Conservation (phyloP, 1,140 invertebrate species). For the Magallana angulata region DNA sequence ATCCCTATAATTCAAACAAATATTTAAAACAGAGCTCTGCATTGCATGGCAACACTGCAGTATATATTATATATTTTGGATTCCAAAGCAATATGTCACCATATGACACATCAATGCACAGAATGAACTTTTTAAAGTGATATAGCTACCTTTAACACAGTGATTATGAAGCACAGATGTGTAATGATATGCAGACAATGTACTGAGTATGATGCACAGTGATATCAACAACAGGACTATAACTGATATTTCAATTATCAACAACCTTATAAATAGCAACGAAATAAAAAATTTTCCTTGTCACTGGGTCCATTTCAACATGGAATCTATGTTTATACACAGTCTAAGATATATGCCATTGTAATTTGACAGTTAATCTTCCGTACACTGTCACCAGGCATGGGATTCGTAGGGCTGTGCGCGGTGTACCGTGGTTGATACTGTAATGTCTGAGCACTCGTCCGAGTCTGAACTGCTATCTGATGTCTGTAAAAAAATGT, state of each 20-base stretch:
- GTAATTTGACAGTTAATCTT: not conserved
- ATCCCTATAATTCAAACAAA: too few relatives aligned
- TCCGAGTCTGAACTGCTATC: conserved; percentile 75
- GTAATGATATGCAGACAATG: conserved; percentile 35
- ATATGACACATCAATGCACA: too few relatives aligned
- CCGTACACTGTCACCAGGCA: conserved; percentile 10
- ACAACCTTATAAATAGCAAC: conserved; percentile 16
- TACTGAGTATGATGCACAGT: conserved; percentile 12
- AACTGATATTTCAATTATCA: conserved; percentile 4
- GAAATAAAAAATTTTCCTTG: conserved; percentile 12
- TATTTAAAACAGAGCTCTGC: too few relatives aligned
- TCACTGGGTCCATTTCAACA: conserved; percentile 29
- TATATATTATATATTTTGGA: too few relatives aligned
- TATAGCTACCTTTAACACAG: conserved; percentile 35
- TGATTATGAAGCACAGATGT: conserved; percentile 20
- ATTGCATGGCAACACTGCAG: too few relatives aligned
- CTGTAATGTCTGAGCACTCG: conserved; percentile 74
- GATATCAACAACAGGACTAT: conserved; percentile 24
- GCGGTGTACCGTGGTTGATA: conserved; percentile 71
- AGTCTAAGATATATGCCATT: not conserved
- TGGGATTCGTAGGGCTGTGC: conserved; percentile 1
- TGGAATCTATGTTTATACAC: not conserved
- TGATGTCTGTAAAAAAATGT: conserved; percentile 58
- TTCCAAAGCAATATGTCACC: too few relatives aligned
- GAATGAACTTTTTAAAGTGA: not conserved